Evolutionary conservation across 2,888 invertebrate species (phyloP).

Genomic region (Tachina lurida): DNA sequence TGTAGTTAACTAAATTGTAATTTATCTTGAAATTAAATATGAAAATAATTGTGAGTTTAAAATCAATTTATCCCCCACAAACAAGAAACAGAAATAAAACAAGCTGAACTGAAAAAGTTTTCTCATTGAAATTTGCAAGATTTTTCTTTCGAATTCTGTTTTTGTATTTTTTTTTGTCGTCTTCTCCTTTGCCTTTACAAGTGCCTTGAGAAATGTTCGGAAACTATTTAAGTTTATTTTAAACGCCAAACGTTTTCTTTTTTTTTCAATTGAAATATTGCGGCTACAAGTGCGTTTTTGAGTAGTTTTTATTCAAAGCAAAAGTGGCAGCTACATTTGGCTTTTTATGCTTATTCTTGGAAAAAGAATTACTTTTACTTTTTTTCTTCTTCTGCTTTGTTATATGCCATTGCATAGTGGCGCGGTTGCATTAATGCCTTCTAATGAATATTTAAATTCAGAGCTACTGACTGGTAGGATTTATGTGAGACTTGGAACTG

Average conservation of each 20-base stretch:
- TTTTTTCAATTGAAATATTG: slow-evolving; percentile 12
- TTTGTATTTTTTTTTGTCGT: background rate
- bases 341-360: background rate
- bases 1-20: slow-evolving; percentile 30
- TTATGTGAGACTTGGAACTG: too few relatives aligned
- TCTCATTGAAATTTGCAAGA: slow-evolving; percentile 23
- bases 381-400: background rate
- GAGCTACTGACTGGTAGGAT: too few relatives aligned
- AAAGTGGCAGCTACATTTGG: slow-evolving; percentile 5
- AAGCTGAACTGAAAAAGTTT: slow-evolving; percentile 13
- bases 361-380: background rate
- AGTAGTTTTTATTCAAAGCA: background rate
- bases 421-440: background rate
- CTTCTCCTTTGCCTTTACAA: background rate
- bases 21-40: slow-evolving; percentile 33
- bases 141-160: background rate
- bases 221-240: slow-evolving; percentile 50
- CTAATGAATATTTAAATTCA: too few relatives aligned
- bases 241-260: background rate
- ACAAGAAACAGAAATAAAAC: background rate
- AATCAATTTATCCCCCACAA: slow-evolving; percentile 5
- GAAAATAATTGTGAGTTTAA: slow-evolving; percentile 20
- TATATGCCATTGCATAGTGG: background rate
- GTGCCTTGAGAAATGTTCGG: slow-evolving; percentile 45
- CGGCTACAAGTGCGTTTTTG: slow-evolving; percentile 15